These are phyloP conservation scores for Pachypanchax playfairii DNA, from an alignment of 2,113 vertebrate genomes.

Conservation along the genomic window DNA sequence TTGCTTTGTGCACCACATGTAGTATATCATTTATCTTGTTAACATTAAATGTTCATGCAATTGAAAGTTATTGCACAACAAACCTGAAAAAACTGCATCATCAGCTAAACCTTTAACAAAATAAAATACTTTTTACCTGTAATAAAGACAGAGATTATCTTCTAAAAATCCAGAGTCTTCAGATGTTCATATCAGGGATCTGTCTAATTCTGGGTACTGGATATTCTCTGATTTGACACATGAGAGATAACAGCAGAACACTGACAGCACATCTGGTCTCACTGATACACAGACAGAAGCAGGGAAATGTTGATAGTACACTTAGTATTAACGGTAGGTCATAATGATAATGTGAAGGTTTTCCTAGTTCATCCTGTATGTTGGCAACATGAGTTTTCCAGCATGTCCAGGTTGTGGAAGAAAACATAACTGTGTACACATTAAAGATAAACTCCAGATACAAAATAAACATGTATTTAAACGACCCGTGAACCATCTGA, in stretches of 20 bases:
- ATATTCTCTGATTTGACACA: constrained; percentile 35
- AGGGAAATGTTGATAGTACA: constrained; percentile 61
- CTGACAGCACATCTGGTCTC: constrained; percentile 21
- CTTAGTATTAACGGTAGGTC: constrained; percentile 51
- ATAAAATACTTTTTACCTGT: too few species aligned
- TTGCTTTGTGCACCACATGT: not conserved
- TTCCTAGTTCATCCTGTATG: constrained; percentile 17
- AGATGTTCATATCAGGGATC: constrained; percentile 6
- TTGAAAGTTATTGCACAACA: not conserved
- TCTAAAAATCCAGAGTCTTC: not conserved
- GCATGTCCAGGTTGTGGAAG: not conserved
- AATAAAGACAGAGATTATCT: too few species aligned
- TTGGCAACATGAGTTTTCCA: constrained; percentile 1
- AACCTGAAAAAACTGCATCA: not conserved
- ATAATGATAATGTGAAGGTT: constrained; percentile 25
- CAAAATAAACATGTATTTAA: constrained; percentile 2
- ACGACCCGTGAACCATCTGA: not conserved
- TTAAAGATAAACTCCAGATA: not conserved
- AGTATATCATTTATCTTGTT: too few species aligned
- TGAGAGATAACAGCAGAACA: constrained; percentile 42
- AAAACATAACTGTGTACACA: constrained; percentile 1
- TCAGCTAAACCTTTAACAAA: not conserved
- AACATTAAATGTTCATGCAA: too few species aligned
- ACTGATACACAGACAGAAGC: constrained; percentile 20
- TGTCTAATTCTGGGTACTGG: constrained; percentile 10